phyloP scores from a whole-genome alignment of 1,140 invertebrate species.

The Eurosta solidaginis region DNA sequence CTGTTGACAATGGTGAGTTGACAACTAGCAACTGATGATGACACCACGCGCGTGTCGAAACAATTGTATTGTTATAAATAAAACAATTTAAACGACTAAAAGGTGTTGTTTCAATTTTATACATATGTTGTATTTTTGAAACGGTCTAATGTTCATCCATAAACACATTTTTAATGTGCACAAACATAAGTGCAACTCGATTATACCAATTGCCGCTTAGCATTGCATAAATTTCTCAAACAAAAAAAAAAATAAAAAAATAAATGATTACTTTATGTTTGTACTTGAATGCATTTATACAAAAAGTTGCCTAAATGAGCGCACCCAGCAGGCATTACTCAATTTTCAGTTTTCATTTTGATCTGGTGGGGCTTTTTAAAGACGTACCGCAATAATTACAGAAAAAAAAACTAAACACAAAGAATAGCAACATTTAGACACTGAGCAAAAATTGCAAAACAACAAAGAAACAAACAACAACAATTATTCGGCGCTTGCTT shows the following conservation, averaged over 20 bases:
- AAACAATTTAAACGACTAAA: too few relatives aligned
- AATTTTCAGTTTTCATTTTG: slow-evolving; percentile 16
- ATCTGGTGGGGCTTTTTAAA: slow-evolving; percentile 2
- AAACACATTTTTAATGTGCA: too few relatives aligned
- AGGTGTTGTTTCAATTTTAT: too few relatives aligned
- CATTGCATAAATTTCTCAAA: slow-evolving; percentile 22
- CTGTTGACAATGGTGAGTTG: too few relatives aligned
- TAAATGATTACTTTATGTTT: slow-evolving; percentile 7
- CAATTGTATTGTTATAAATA: too few relatives aligned
- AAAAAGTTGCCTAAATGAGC: neutral
- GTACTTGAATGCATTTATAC: neutral
- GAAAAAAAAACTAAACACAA: neutral
- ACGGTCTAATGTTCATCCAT: too few relatives aligned
- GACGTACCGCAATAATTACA: neutral
- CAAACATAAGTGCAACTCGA: neutral
- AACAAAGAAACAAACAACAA: slow-evolving; percentile 1
- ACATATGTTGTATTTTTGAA: too few relatives aligned
- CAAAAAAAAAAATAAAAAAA: too few relatives aligned
- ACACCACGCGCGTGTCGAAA: too few relatives aligned
- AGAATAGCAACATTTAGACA: neutral
- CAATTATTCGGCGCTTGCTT: too few relatives aligned
- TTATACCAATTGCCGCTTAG: slow-evolving; percentile 20
- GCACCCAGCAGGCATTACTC: neutral
- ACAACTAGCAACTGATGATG: too few relatives aligned
- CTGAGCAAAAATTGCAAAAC: neutral